Evolutionary conservation across 2,797 vertebrate genomes (phyloP), one percentile per base, ranked within the genome.

Genomic region (Gallinago nigripennis): DNA sequence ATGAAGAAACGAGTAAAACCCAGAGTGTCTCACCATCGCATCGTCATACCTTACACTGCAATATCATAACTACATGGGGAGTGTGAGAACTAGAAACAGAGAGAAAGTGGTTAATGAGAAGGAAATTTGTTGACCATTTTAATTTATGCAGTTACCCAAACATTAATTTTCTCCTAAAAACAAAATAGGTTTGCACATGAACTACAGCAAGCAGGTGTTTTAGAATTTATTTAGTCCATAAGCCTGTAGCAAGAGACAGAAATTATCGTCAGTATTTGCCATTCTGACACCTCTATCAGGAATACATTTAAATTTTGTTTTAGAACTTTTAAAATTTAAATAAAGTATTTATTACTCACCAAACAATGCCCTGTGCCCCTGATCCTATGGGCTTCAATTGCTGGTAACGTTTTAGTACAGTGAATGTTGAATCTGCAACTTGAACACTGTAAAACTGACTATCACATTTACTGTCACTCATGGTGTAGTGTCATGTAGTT

Each of bases 341-440:
- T 66, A 31, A 96, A 96, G 71, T 19, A 76, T 39, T 71, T 82
- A 21, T 30, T 78, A 95, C 98, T 99, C 97, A 99, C 99, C 99
- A 99, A 96, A 99, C 99, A 92, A 99, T 99, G 94, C 99, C 99
- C 96, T 99, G 99, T 88, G 99, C 99, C 69, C 99, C 99, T 11
- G 99, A 99, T 93, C 99, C 99, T 69, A 99, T 99, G 57, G 99
- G 98, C 33, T 99, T 99, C 93, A 99, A 98, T 90, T 99, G 99
- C 96, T 99, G 98, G 97, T 99, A 99, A 81, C 99, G 98, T 93
- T 98, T 98, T 71, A 99, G 98, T 23, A 99, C 99, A 13, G 99
- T 99, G 98, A 99, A 99, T 73, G 99, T 99, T 96, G 99, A 99
- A 97, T 99, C 99, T 69, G 99, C 99, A 98, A 99, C 99, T 98